Evolutionary conservation across 2,888 invertebrate species (phyloP), one percentile per base, ranked within the genome.

Genomic region (Carpatolechia fugitivella): DNA sequence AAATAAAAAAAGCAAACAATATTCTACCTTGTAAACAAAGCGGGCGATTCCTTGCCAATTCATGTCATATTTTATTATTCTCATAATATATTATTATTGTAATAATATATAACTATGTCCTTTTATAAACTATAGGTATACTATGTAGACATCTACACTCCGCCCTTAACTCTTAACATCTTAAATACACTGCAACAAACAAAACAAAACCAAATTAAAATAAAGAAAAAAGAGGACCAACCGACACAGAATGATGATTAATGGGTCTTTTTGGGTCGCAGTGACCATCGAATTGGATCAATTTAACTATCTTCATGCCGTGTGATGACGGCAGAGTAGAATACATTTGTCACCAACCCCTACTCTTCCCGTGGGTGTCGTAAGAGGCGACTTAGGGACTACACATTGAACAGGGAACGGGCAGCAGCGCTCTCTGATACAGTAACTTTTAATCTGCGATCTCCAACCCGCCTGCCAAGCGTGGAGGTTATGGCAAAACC

Each of bases 121-220:
- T 84, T 85, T 86, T 85, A 85, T 80, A 86, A 85, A 78, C 85
- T 88, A 88, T 84, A 87, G 79, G 83, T 87, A 87, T 86, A 82
- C 86, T 89, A 90, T 78, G 88, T 80, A 81, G 89, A 87, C 87
- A 85, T 88, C 88, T 89, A 89, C 83, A 87, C 85, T 85, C 80
- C 83, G 70, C 76, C 72, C 82, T 86, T 88, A 84, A 71, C 82
- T 75, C 82, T 76, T 87, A 87, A 86, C 80, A 85, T 86, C 82
- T 88, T 88, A 89, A 89, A 88, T 89, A 88, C 88, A 89, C 88
- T 89, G 89, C 73, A 88, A 90, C 87, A 90, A 87, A 87, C 65
- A 68, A 74, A 76, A 44, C 41, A 41, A 76, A 71, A 66, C 73
- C 77, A 74, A 74, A 74, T 65, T 60, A 76, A 79, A 76, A 72